Conservation (phyloP, 2,888 invertebrate genomes). For the Pachycephus smyrnensis region DNA sequence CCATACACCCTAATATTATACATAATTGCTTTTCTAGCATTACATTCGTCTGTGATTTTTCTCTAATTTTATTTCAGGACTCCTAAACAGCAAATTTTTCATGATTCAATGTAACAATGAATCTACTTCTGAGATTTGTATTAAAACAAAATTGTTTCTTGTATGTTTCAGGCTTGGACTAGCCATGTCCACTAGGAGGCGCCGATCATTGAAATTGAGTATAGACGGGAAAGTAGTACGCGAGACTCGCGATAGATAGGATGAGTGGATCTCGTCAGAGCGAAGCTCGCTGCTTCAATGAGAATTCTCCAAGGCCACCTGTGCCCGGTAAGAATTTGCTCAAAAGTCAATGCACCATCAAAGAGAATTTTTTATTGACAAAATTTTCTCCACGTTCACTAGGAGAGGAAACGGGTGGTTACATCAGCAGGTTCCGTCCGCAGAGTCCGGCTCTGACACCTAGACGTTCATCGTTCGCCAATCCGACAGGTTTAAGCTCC, state of each 20-base stretch:
- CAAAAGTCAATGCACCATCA: background rate
- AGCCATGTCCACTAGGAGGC: constrained; percentile 67
- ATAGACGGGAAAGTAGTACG: constrained; percentile 61
- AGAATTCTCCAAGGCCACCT: constrained; percentile 85
- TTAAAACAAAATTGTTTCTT: constrained; percentile 22
- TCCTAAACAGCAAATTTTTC: background rate
- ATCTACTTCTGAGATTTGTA: background rate
- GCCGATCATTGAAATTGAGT: constrained; percentile 62
- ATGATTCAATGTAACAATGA: background rate
- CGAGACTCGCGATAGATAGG: constrained; percentile 65
- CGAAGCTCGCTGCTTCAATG: constrained; percentile 67
- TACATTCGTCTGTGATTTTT: background rate
- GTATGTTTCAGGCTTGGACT: constrained; percentile 59
- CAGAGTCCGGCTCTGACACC: constrained; percentile 66
- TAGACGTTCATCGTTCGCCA: constrained; percentile 64
- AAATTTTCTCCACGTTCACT: background rate
- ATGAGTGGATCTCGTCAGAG: constrained; percentile 64
- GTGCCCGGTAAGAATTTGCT: constrained; percentile 79
- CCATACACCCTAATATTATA: background rate
- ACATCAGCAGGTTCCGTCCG: constrained; percentile 59
- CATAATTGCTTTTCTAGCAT: background rate
- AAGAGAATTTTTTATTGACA: background rate
- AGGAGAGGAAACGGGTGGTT: constrained; percentile 65
- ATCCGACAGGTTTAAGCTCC: constrained; percentile 47
- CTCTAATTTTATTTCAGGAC: background rate